These are phyloP conservation scores for Plutomurus gul DNA, from an alignment of 1,140 invertebrate species.

Conservation along the genomic window DNA sequence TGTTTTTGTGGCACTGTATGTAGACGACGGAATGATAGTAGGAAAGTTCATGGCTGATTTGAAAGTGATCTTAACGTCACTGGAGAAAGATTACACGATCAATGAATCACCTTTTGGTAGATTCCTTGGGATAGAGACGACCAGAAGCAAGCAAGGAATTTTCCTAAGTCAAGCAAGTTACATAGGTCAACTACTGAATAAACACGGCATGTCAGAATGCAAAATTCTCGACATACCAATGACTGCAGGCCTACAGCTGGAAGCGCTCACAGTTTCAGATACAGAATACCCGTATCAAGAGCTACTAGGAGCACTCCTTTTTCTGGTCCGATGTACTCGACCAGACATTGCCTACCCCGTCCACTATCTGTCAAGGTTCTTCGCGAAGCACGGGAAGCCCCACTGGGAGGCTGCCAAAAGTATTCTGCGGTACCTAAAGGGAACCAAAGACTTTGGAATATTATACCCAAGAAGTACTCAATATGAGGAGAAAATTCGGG, in stretches of 20 bases:
- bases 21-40: slow-evolving; percentile 20
- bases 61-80: no score
- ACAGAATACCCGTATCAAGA: slow-evolving; percentile 40
- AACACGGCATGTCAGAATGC: slow-evolving; percentile 21
- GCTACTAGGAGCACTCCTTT: slow-evolving; percentile 56
- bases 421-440: slow-evolving; percentile 32
- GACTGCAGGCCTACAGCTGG: not conserved
- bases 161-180: slow-evolving; percentile 48
- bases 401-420: slow-evolving; percentile 53
- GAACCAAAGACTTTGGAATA: not conserved
- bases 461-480: not conserved
- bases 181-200: slow-evolving; percentile 52
- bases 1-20: slow-evolving; percentile 9
- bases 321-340: slow-evolving; percentile 55
- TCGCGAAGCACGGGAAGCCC: slow-evolving; percentile 39
- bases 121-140: slow-evolving; percentile 31
- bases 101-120: not conserved
- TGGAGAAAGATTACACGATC: no score
- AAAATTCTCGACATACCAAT: slow-evolving; percentile 26
- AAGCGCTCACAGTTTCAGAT: not conserved
- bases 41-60: no score
- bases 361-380: slow-evolving; percentile 55
- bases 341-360: slow-evolving; percentile 58
- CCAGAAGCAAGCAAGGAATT: not conserved
- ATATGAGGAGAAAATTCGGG: not conserved